phyloP scores from a whole-genome alignment of 2,888 invertebrate species.

The Tipula vernalis region DNA sequence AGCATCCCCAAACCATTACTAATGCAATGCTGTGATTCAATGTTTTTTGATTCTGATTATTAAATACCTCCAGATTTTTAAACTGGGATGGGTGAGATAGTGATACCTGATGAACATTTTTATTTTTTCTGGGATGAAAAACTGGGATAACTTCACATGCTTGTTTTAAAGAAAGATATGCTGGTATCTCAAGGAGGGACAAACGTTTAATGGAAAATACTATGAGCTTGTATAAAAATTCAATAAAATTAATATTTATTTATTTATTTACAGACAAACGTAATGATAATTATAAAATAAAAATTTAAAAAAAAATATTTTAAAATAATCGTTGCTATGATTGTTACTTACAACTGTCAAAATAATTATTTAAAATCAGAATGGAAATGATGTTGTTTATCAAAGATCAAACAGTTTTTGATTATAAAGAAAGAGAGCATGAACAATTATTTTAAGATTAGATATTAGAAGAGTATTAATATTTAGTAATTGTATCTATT shows the following conservation, averaged over 20 bases:
- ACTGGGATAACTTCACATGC: no score
- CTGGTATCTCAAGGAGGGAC: no score
- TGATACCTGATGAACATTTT: no score
- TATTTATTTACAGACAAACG: background rate
- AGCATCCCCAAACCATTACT: no score
- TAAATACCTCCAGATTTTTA: no score
- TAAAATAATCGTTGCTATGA: background rate
- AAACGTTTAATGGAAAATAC: background rate
- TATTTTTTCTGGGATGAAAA: no score
- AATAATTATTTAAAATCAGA: background rate
- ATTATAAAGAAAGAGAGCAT: background rate
- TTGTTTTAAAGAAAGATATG: no score
- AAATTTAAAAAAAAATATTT: background rate
- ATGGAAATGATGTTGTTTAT: background rate
- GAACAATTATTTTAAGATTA: slow-evolving; percentile 14
- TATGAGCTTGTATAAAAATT: background rate
- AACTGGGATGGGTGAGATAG: no score
- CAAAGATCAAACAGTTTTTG: background rate
- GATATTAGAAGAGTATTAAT: background rate
- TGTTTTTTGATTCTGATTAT: no score
- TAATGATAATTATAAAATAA: background rate
- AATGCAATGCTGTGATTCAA: no score
- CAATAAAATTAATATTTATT: background rate
- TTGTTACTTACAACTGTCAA: background rate
- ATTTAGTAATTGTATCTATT: slow-evolving; percentile 20